Conservation (phyloP, 2,888 invertebrate genomes). For the Octonoba sinensis region DNA sequence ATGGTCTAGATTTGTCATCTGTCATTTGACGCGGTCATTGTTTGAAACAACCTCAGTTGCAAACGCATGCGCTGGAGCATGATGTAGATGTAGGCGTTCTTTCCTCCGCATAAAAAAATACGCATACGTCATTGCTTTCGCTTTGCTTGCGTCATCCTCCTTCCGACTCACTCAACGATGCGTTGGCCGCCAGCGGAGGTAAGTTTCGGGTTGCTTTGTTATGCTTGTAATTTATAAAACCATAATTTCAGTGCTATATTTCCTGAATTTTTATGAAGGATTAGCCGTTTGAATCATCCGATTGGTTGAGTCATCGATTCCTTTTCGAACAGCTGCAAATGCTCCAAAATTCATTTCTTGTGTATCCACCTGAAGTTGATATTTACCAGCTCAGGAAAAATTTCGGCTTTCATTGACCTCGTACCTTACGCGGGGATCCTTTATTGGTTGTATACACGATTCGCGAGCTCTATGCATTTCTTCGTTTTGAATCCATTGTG, state of each 20-base stretch:
- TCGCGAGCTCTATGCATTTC: no score
- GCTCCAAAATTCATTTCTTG: background rate
- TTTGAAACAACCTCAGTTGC: background rate
- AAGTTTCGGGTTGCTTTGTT: conserved; percentile 31
- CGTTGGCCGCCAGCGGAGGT: conserved; percentile 54
- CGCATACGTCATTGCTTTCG: conserved; percentile 48
- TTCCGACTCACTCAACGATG: conserved; percentile 49
- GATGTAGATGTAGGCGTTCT: conserved; percentile 41
- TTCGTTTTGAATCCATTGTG: no score
- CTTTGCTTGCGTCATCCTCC: conserved; percentile 56
- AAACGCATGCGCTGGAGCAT: conserved; percentile 39
- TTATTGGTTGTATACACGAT: conserved; percentile 1
- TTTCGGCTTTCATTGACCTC: conserved; percentile 8
- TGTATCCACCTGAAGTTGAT: background rate
- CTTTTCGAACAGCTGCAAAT: background rate
- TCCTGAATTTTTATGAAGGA: no score
- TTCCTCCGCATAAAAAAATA: conserved; percentile 42
- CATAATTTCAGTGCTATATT: no score
- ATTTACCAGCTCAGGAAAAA: no score
- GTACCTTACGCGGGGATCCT: conserved; percentile 11
- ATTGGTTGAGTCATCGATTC: no score
- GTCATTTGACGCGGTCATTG: background rate
- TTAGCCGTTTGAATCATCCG: no score
- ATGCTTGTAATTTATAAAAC: background rate
- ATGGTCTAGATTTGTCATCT: no score